phyloP scores from a whole-genome alignment of 2,113 vertebrate genomes.

The Myrmecobius fasciatus region DNA sequence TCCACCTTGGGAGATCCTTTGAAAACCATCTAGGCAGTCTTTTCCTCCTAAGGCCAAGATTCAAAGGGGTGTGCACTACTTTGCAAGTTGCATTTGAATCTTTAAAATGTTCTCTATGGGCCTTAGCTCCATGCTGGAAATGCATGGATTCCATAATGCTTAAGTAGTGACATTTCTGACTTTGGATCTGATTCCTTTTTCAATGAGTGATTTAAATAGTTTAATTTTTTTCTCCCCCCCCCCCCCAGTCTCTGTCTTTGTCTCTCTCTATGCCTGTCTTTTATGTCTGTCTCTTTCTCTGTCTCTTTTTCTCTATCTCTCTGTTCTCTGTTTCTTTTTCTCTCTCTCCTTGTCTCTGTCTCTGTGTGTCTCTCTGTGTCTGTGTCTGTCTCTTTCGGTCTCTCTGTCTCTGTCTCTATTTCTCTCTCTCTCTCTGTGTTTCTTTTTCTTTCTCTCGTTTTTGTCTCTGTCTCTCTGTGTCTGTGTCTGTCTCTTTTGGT shows the following conservation, averaged over 20 bases:
- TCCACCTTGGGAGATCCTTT: not conserved
- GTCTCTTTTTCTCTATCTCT: not conserved
- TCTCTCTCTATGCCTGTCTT: not conserved
- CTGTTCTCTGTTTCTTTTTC: rapidly evolving
- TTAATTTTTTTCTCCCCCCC: not conserved
- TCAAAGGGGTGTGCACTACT: too few species aligned
- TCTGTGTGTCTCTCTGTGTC: not conserved
- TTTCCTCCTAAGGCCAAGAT: not conserved
- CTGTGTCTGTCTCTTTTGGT: too few species aligned
- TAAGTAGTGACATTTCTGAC: not conserved
- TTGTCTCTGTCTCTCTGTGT: not conserved
- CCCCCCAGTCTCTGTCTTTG: not conserved
- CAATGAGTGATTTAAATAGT: not conserved
- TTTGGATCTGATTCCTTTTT: not conserved
- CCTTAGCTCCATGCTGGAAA: too few species aligned
- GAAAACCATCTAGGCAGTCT: not conserved
- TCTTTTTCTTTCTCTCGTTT: too few species aligned
- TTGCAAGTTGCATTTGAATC: not conserved
- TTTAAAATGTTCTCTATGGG: not conserved
- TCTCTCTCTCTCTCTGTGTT: too few species aligned
- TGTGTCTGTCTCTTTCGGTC: not conserved
- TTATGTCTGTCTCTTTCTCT: too few species aligned
- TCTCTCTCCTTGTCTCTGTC: too few species aligned
- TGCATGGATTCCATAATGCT: not conserved
- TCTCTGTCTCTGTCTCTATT: too few species aligned